Evolutionary conservation across 1,140 invertebrate species (phyloP), one percentile per base, ranked within the genome.

Genomic region (Formica selysi): DNA sequence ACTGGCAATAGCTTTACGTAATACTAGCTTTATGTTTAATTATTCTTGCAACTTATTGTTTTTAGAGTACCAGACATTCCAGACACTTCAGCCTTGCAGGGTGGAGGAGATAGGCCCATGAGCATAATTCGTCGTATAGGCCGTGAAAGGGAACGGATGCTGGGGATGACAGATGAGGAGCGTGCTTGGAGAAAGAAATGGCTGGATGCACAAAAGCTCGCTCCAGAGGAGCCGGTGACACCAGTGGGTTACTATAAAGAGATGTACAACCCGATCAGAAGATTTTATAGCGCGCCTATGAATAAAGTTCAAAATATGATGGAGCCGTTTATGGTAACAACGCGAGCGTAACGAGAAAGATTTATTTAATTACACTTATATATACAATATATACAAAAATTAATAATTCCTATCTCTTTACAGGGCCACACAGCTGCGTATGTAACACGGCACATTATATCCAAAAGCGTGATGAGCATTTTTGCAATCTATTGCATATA

Each of bases 161-260:
- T 96, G 68, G 98, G 98, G 78, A 98, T 98, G 98, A 97, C 96
- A 7, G 95, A 97, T 92, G 97, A 96, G n/a, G 98, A 98, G 95
- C 96, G 98, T 89, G 96, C 96, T 64, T 98, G 97, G 96, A 96
- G 98, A 83, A 97, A 96, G 88, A 96, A 98, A 93, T 99, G 97
- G 96, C 88, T 98, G 1, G 97, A 98, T 93, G 98, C 98, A 95
- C 98, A 98, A 95, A 92, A 96, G 87, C 95, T 99, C 51, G 94
- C 96, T 67, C 95, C 96, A 19, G 96, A 97, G 73, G 98, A 98
- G 92, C 97, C 98, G 0, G 92, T 96, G 48, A 96, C 97, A 0
- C 96, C 97, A 13, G 96, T 97, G 29, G 78, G 89, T 91, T 96
- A 97, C 74, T 97, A 97, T 91, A 95, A 95, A 90, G 96, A 97